Evolutionary conservation across 1,140 invertebrate genomes (phyloP).

Genomic region (Panulirus ornatus): DNA sequence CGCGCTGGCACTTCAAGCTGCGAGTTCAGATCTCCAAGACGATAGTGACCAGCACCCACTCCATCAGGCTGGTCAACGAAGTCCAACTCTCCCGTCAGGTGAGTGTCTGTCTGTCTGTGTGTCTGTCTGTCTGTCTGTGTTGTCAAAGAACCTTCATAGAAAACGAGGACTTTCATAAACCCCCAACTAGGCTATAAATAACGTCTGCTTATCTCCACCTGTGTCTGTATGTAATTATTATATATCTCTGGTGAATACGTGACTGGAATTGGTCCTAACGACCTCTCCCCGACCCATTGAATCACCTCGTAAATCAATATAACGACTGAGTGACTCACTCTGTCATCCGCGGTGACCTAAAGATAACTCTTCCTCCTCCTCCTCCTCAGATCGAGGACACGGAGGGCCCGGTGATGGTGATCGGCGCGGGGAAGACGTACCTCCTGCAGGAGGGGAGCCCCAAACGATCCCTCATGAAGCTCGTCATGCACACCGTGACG

Average conservation of each 20-base stretch:
- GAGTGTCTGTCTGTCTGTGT: background rate
- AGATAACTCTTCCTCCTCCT: background rate
- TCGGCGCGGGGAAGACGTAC: constrained; percentile 86
- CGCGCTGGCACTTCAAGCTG: constrained; percentile 88
- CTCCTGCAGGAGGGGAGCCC: constrained; percentile 84
- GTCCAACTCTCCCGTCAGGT: constrained; percentile 80
- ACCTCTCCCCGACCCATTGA: background rate
- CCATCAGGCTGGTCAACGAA: constrained; percentile 82
- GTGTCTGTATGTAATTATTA: background rate
- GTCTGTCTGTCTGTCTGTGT: too few species aligned
- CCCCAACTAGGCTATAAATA: too few species aligned
- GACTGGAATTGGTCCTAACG: background rate
- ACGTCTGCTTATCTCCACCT: too few species aligned
- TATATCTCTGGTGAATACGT: background rate
- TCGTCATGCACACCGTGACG: constrained; percentile 70
- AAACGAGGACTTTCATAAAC: too few species aligned
- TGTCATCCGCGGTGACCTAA: background rate
- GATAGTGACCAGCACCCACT: constrained; percentile 82
- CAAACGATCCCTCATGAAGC: constrained; percentile 82
- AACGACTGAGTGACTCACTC: background rate
- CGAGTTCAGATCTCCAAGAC: constrained; percentile 80
- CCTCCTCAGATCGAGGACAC: constrained; percentile 76
- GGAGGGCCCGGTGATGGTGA: constrained; percentile 83
- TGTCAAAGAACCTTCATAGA: too few species aligned
- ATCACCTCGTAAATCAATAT: background rate